These are phyloP conservation scores for Eurytoma californica DNA, from an alignment of 2,888 invertebrate genomes.

Conservation along the genomic window DNA sequence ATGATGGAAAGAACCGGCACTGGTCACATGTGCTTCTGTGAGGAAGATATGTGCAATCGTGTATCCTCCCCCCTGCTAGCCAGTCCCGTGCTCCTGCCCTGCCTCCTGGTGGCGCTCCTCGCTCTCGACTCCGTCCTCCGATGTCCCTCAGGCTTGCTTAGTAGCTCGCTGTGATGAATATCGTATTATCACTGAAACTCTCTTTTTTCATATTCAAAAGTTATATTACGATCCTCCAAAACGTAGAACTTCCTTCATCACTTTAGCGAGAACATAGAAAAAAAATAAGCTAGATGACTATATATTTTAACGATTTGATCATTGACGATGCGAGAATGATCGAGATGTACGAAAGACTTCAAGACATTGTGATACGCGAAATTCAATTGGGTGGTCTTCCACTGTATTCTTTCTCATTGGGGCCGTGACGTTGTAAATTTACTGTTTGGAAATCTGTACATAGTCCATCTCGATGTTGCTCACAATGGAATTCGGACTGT, in stretches of 20 bases:
- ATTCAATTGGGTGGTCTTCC: slow-evolving; percentile 9
- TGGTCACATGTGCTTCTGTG: slow-evolving; percentile 99
- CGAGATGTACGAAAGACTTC: slow-evolving; percentile 34
- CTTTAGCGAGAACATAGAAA: neutral
- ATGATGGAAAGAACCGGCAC: slow-evolving; percentile 99
- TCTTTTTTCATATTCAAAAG: slow-evolving; percentile 20
- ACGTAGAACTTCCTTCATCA: slow-evolving; percentile 36
- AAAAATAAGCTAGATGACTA: neutral
- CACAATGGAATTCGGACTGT: slow-evolving; percentile 19
- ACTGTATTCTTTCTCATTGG: neutral
- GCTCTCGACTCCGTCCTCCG: slow-evolving; percentile 66
- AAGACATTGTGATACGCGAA: slow-evolving; percentile 26
- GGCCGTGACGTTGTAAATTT: too few relatives aligned
- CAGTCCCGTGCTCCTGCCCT: slow-evolving; percentile 67
- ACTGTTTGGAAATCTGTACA: too few relatives aligned
- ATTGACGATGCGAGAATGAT: slow-evolving; percentile 22
- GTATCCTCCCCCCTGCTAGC: slow-evolving; percentile 71
- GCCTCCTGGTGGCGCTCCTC: slow-evolving; percentile 68
- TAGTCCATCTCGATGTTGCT: slow-evolving; percentile 37
- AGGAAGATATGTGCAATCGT: slow-evolving; percentile 95
- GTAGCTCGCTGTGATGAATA: slow-evolving; percentile 72
- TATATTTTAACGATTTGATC: neutral
- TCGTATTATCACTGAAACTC: slow-evolving; percentile 60
- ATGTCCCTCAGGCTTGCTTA: slow-evolving; percentile 70
- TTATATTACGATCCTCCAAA: slow-evolving; percentile 2